Evolutionary conservation across 2,113 vertebrate species (phyloP).

Genomic region (Saguinus midas): DNA sequence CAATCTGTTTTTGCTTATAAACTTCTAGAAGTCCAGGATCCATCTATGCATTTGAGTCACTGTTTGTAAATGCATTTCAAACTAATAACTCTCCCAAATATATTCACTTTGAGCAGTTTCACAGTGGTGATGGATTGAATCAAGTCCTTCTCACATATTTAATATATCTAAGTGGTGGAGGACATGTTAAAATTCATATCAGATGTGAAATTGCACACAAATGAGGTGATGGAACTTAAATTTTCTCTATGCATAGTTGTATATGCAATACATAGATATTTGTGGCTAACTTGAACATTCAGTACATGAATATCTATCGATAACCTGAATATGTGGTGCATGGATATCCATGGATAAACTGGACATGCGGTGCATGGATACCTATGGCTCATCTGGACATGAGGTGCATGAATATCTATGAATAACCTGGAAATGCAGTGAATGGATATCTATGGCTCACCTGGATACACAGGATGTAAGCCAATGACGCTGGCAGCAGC

Average conservation of each 20-base stretch:
- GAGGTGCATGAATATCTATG: not conserved
- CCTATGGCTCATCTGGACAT: not conserved
- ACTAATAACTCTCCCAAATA: not conserved
- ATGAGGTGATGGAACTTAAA: not conserved
- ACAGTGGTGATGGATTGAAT: not conserved
- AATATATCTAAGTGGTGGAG: not conserved
- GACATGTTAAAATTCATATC: not conserved
- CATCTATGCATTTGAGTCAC: not conserved
- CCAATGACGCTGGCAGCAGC: not conserved
- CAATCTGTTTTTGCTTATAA: not conserved
- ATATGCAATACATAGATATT: not conserved
- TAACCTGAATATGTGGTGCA: not conserved
- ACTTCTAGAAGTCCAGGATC: not conserved
- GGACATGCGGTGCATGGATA: not conserved
- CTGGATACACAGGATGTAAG: not conserved
- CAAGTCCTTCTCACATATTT: not conserved
- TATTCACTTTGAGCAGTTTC: not conserved
- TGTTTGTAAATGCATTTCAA: not conserved
- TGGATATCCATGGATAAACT: not conserved
- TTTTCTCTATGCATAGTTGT: not conserved
- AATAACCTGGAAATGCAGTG: not conserved
- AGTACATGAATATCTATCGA: not conserved
- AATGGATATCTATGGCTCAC: not conserved
- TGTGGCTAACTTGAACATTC: not conserved
- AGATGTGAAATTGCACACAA: not conserved